Conservation (phyloP, 2,797 vertebrate species). For the Arctocebus calabarensis region DNA sequence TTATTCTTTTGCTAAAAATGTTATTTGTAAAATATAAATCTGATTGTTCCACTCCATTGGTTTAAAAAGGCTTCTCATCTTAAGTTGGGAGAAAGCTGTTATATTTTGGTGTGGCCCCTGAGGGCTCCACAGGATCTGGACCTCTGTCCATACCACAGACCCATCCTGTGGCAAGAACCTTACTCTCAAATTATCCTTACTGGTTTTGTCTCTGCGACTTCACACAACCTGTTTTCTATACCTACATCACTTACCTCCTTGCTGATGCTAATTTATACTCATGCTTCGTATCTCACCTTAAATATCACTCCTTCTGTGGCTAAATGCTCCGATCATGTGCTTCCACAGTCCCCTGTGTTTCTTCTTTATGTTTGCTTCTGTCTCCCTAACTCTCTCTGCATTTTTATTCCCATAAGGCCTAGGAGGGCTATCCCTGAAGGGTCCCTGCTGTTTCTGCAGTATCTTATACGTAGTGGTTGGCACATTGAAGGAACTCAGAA, state of each 20-base stretch:
- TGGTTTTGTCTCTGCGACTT: background rate
- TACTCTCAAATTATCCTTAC: background rate
- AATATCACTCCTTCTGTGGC: background rate
- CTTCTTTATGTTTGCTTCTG: background rate
- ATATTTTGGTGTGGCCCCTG: background rate
- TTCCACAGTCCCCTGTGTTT: background rate
- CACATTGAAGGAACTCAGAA: background rate
- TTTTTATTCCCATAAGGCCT: background rate
- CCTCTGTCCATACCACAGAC: background rate
- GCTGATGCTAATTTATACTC: background rate
- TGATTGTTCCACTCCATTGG: background rate
- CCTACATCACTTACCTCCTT: background rate
- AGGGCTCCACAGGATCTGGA: background rate
- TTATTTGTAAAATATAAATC: background rate
- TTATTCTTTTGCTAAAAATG: background rate
- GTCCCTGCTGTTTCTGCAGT: background rate
- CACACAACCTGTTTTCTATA: background rate
- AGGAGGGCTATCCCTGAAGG: background rate
- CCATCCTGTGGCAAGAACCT: rapidly evolving
- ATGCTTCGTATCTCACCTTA: background rate
- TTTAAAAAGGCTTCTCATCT: background rate
- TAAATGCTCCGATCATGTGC: background rate
- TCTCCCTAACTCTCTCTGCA: background rate
- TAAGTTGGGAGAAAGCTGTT: background rate
- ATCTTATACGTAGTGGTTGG: background rate